phyloP scores from a whole-genome alignment of 2,888 invertebrate species.

The Uropetala carovei region DNA sequence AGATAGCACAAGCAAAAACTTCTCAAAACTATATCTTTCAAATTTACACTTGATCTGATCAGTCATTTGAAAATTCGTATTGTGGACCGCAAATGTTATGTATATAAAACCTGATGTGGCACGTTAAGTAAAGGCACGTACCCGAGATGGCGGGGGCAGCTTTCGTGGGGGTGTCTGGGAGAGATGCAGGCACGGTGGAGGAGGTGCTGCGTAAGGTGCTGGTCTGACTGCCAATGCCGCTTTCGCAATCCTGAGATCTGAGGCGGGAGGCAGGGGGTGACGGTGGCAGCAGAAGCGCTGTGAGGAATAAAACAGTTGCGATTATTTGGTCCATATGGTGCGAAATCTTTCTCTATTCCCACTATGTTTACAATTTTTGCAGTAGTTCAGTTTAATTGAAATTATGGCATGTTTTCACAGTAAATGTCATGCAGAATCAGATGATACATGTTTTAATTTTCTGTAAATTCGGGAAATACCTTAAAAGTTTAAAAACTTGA shows the following conservation, averaged over 20 bases:
- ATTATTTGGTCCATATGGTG: too few species aligned
- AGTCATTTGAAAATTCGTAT: neutral
- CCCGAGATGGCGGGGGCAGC: neutral
- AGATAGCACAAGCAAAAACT: neutral
- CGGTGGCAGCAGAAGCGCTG: neutral
- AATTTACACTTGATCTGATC: neutral
- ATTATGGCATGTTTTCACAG: too few species aligned
- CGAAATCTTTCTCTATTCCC: too few species aligned
- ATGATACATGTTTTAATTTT: too few species aligned
- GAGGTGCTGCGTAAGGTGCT: slow-evolving; percentile 53
- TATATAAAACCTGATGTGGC: neutral
- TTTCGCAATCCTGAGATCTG: slow-evolving; percentile 35
- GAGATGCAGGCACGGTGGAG: neutral
- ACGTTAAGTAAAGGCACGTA: neutral
- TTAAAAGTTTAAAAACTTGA: too few species aligned
- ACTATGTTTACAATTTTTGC: too few species aligned
- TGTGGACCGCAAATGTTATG: too few species aligned
- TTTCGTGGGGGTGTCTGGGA: neutral
- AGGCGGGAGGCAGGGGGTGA: slow-evolving; percentile 22
- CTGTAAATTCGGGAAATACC: too few species aligned
- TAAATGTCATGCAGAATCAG: too few species aligned
- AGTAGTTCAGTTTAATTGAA: too few species aligned
- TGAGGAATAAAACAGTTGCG: too few species aligned
- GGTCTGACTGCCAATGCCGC: slow-evolving; percentile 52
- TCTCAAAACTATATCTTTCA: neutral